Percentiles rank a stretch among this genome's conserved stretches.
phyloP scores from a whole-genome alignment of 2,888 invertebrate genomes.

The Synanthedon myopaeformis region DNA sequence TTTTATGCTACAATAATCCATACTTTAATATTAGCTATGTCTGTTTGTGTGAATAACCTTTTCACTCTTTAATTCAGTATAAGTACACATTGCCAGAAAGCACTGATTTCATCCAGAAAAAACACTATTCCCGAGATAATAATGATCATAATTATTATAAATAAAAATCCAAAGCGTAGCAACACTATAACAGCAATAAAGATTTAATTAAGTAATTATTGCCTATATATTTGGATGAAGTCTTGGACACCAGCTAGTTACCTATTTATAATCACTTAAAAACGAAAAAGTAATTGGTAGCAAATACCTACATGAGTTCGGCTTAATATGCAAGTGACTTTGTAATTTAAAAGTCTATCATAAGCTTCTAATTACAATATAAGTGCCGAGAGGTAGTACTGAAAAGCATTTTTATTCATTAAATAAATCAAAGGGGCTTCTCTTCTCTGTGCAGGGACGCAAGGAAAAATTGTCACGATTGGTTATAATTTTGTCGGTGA shows the following conservation, averaged over 20 bases:
- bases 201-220: no score
- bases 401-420: constrained; percentile 67
- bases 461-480: constrained; percentile 64
- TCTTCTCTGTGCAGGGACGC: constrained; percentile 36
- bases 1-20: neutral
- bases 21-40: no score
- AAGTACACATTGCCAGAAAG: no score
- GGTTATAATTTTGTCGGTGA: constrained; percentile 67
- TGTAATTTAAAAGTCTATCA: constrained; percentile 46
- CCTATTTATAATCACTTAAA: neutral
- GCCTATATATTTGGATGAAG: no score
- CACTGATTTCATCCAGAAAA: no score
- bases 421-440: constrained; percentile 61
- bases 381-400: constrained; percentile 28
- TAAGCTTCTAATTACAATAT: constrained; percentile 54
- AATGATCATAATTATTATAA: no score
- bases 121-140: no score
- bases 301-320: constrained; percentile 5
- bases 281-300: neutral
- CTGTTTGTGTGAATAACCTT: no score
- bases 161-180: no score
- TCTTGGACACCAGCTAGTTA: neutral
- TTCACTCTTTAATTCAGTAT: no score
- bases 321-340: constrained; percentile 10
- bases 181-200: no score